Conservation (phyloP, 2,888 invertebrate genomes). For the Yponomeuta plumbellus region DNA sequence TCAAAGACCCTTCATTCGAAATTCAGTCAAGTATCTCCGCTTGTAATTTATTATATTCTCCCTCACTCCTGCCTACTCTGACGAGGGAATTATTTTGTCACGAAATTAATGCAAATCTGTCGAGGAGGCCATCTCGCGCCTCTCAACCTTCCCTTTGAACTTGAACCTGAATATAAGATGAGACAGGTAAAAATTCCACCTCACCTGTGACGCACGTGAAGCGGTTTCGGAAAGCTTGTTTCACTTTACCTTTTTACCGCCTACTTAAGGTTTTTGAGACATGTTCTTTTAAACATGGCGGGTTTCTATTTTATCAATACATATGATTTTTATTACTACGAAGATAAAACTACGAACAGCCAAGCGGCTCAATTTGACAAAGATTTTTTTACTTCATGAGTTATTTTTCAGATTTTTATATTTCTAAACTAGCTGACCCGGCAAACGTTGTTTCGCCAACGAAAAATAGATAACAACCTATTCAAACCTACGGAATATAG, state of each 20-base stretch:
- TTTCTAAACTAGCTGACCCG: too few species aligned
- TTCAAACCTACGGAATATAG: too few species aligned
- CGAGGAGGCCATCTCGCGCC: not conserved
- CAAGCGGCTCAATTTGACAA: too few species aligned
- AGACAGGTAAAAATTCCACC: not conserved
- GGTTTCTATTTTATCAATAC: too few species aligned
- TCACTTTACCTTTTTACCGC: not conserved
- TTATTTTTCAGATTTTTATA: too few species aligned
- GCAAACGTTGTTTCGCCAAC: too few species aligned
- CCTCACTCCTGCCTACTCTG: not conserved
- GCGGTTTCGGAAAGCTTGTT: not conserved
- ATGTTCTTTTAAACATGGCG: too few species aligned
- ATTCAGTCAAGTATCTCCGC: not conserved
- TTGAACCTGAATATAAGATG: slow-evolving; percentile 2
- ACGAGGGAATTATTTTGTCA: slow-evolving; percentile 17
- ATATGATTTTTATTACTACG: too few species aligned
- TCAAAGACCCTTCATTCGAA: not conserved
- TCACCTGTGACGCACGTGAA: not conserved
- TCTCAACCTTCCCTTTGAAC: slow-evolving; percentile 1
- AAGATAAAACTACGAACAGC: too few species aligned
- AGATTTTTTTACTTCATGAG: too few species aligned
- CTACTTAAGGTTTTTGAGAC: too few species aligned
- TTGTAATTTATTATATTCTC: not conserved
- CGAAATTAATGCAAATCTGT: slow-evolving; percentile 11
- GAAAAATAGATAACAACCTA: too few species aligned